phyloP scores from a whole-genome alignment of 2,113 vertebrate genomes.

The Rhinolophus ferrumequinum region DNA sequence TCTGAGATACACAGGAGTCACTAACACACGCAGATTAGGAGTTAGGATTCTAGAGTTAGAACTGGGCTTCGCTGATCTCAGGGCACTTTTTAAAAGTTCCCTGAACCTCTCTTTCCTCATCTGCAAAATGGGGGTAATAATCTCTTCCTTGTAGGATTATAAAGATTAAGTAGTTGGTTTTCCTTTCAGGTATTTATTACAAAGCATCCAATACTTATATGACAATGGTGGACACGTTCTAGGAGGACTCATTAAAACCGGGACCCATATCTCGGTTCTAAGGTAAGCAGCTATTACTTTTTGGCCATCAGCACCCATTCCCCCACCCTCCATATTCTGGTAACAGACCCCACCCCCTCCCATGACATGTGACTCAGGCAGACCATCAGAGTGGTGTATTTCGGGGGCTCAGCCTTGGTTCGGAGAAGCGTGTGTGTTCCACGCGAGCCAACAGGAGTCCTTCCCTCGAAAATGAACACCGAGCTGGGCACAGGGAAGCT shows the following conservation, averaged over 20 bases:
- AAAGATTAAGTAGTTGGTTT: not conserved
- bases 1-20: fast-evolving
- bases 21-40: fast-evolving
- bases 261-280: not conserved
- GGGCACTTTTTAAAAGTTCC: not conserved
- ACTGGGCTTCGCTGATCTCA: not conserved
- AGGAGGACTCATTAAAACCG: not conserved
- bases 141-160: not conserved
- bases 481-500: not conserved
- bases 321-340: fast-evolving
- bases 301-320: not conserved
- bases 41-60: not conserved
- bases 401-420: not conserved
- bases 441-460: not conserved
- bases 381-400: not conserved
- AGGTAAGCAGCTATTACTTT: not conserved
- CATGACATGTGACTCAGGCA: not conserved
- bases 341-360: no score
- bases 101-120: not conserved
- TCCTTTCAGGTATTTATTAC: not conserved
- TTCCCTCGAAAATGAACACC: not conserved
- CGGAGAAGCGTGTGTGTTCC: not conserved
- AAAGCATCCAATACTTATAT: not conserved
- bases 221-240: not conserved
- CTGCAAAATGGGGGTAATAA: not conserved